Percentiles rank a stretch among this genome's conserved stretches.
phyloP scores from a whole-genome alignment of 2,113 vertebrate genomes.

The Gambusia affinis region DNA sequence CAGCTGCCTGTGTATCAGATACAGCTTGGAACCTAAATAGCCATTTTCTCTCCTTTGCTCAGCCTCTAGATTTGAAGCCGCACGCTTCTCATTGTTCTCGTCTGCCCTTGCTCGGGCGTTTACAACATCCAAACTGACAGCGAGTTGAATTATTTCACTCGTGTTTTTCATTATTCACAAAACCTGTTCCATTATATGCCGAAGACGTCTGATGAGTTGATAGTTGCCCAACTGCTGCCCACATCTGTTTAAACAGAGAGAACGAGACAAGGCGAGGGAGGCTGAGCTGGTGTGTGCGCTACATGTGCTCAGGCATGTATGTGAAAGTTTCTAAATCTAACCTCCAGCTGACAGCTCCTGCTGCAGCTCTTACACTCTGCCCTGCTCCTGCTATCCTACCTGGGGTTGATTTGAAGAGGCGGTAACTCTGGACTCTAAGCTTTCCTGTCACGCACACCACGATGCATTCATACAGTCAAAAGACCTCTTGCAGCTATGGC shows the following conservation, averaged over 20 bases:
- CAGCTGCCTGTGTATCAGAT: background rate
- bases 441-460: slow-evolving; percentile 30
- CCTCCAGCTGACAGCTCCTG: slow-evolving; percentile 51
- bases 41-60: background rate
- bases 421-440: slow-evolving; percentile 29
- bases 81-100: slow-evolving; percentile 4
- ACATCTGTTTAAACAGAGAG: slow-evolving; percentile 20
- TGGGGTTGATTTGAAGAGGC: slow-evolving; percentile 33
- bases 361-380: slow-evolving; percentile 31
- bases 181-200: slow-evolving; percentile 18
- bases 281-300: background rate
- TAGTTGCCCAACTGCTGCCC: slow-evolving; percentile 22
- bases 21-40: background rate
- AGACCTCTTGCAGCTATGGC: slow-evolving; percentile 32
- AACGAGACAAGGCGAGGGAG: background rate
- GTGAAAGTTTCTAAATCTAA: slow-evolving; percentile 38
- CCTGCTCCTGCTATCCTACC: slow-evolving; percentile 17
- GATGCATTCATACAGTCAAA: slow-evolving; percentile 29
- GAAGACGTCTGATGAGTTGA: slow-evolving; percentile 18
- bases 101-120: slow-evolving; percentile 24
- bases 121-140: slow-evolving; percentile 50
- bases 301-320: background rate
- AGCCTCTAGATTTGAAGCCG: slow-evolving; percentile 12
- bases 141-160: slow-evolving; percentile 58
- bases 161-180: slow-evolving; percentile 54